Base-by-base conservation (phyloP, 2,113 vertebrate genomes). In the Paraplagusia blochii region DNA sequence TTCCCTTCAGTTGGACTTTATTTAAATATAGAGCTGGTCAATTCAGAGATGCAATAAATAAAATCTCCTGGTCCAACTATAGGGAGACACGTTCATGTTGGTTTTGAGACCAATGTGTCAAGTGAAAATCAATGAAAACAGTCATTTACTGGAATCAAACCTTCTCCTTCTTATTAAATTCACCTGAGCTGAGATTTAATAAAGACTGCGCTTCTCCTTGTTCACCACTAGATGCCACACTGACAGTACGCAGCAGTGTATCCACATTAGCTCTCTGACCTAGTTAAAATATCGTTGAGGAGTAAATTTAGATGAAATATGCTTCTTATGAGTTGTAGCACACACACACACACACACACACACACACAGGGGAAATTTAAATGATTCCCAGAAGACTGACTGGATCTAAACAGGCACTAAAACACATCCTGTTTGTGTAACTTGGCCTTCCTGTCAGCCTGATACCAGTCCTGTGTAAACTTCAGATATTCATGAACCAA, bases 261-360 rank as follows among this genome's bases (percentile, higher is more conserved):
- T 65, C 68, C 75, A 50, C 9, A 66, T 76, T 77, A 75, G 70
- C 81, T 80, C 83, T 73, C 58, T 90, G 89, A 90, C 89, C 89
- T 81, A 90, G 85, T 88, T 90, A 86, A 74, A 82, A 81, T 64
- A 77, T 55, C 74, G 71, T 86, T 87, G 83, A 70, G 45, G 83
- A 82, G 79, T 82, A 87, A 85, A 90, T 85, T 83, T 79, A 85
- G 79, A 82, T 81, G 60, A 80, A 72, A 84, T 76, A 56, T 77
- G 74, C 67, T 74, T 53, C 69, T 56, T 69, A 66, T 68, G 50
- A 75, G 69, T 75, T 69, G 78, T 50, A 66, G 68, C 53, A 68
- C 40, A 42, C 39, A 73, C 35, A 38, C 47, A 46, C 29, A 47
- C 46, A 69, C 59, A 61, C 56, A 68, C 46, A 48, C 38, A 51